Conservation (phyloP, 2,888 invertebrate species). For the Melangyna quadrimaculata region DNA sequence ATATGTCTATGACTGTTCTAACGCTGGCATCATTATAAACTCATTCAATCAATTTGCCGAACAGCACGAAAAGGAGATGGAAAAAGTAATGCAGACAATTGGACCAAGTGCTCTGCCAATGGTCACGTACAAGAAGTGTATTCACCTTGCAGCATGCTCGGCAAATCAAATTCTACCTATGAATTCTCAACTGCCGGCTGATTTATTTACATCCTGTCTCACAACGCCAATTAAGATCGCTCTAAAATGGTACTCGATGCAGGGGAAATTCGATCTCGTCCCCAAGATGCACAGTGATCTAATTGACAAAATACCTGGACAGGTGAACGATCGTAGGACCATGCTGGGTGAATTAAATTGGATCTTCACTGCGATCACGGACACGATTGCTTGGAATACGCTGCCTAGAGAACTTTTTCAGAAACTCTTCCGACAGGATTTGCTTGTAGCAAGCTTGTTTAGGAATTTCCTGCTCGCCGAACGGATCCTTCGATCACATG, state of each 20-base stretch:
- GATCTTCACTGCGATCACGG: conserved; percentile 99
- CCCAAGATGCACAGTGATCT: conserved; percentile 91
- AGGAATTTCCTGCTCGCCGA: conserved; percentile 98
- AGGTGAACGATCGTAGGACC: conserved; percentile 95
- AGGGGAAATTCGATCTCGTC: conserved; percentile 89
- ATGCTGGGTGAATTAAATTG: conserved; percentile 99
- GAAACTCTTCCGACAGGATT: conserved; percentile 97
- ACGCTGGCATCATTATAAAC: conserved; percentile 97
- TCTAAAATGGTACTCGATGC: conserved; percentile 95
- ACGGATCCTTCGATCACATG: conserved; percentile 96
- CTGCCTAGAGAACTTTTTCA: conserved; percentile 97
- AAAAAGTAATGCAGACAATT: conserved; percentile 80
- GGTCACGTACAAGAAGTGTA: conserved; percentile 91
- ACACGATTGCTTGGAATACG: conserved; percentile 99
- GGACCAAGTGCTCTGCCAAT: conserved; percentile 75
- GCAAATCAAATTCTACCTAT: conserved; percentile 96
- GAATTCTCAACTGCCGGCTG: conserved; percentile 98
- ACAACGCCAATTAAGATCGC: conserved; percentile 99
- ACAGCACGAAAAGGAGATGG: conserved; percentile 92
- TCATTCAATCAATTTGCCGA: conserved; percentile 94
- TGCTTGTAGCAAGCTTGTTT: conserved; percentile 98
- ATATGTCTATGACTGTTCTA: conserved; percentile 99
- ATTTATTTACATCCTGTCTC: conserved; percentile 97
- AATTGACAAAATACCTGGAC: conserved; percentile 98
- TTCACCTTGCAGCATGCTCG: conserved; percentile 97